Percentiles rank a stretch among this genome's conserved stretches.
phyloP scores from a whole-genome alignment of 2,113 vertebrate species.

The Formicarius rufipectus region DNA sequence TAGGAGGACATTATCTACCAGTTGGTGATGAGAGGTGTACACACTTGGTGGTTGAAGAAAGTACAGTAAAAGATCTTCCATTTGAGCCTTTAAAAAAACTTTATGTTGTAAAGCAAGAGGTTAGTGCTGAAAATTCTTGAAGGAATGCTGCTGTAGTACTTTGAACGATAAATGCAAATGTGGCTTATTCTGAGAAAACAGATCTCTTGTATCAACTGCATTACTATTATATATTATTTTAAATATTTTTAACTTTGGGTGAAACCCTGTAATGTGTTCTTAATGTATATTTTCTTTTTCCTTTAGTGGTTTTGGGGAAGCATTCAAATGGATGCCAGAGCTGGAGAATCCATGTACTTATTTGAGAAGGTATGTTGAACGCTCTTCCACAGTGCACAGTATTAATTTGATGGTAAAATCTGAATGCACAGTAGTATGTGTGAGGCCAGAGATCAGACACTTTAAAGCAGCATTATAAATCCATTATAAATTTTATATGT shows the following conservation, averaged over 20 bases:
- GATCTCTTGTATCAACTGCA: neutral
- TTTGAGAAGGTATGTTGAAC: conserved; percentile 88
- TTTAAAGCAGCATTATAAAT: neutral
- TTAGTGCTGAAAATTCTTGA: conserved; percentile 57
- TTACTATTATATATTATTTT: neutral
- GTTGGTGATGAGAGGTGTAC: conserved; percentile 91
- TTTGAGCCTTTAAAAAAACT: conserved; percentile 86
- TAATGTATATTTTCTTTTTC: neutral
- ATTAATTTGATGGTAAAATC: neutral
- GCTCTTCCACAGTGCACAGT: neutral
- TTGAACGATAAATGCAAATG: neutral
- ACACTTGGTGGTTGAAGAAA: conserved; percentile 95
- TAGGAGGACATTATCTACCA: conserved; percentile 85
- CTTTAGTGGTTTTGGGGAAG: conserved; percentile 98
- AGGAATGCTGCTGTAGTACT: neutral
- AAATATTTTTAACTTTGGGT: neutral
- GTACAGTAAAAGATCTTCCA: conserved; percentile 89
- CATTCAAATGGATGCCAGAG: conserved; percentile 98
- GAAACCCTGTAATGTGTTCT: neutral
- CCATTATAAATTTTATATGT: neutral
- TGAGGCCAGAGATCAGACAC: neutral
- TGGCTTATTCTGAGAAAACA: neutral
- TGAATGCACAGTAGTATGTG: neutral
- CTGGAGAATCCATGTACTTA: conserved; percentile 95
- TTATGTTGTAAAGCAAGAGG: conserved; percentile 97